phyloP scores from a whole-genome alignment of 1,140 invertebrate genomes.

The Ips typographus region DNA sequence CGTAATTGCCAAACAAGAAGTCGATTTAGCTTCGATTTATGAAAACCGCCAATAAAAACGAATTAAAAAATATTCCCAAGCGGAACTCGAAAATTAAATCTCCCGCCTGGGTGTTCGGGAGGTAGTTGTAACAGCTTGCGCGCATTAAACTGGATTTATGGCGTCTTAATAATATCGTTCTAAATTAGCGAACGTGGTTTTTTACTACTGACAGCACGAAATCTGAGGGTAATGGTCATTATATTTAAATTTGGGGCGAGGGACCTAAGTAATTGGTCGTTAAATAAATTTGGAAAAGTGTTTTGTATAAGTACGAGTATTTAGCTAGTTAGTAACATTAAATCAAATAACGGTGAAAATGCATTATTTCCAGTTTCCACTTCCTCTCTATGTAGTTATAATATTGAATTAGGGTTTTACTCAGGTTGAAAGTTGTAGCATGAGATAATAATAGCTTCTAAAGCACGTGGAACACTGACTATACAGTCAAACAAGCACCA shows the following conservation, averaged over 20 bases:
- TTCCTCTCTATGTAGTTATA: no score
- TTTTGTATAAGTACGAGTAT: no score
- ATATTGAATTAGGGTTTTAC: no score
- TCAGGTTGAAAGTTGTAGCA: no score
- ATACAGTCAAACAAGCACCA: no score
- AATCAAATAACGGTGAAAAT: no score
- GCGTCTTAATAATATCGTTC: slow-evolving; percentile 11
- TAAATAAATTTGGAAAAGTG: slow-evolving; percentile 5
- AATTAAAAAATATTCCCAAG: slow-evolving; percentile 7
- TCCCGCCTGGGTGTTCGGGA: no score
- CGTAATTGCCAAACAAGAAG: no score
- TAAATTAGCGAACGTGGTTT: slow-evolving; percentile 15
- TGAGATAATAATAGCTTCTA: no score
- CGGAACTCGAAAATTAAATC: slow-evolving; percentile 8
- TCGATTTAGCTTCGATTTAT: slow-evolving; percentile 1
- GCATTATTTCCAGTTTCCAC: no score
- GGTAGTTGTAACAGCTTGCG: slow-evolving; percentile 17
- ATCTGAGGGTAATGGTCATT: background rate
- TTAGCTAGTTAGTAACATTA: no score
- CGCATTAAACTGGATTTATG: slow-evolving; percentile 19
- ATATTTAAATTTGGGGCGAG: slow-evolving; percentile 3
- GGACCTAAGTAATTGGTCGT: background rate
- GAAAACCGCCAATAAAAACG: slow-evolving; percentile 5
- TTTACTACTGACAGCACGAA: slow-evolving; percentile 9
- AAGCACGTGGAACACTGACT: no score